Conservation (phyloP, 2,888 invertebrate genomes). For the Pterobdella sp. region DNA sequence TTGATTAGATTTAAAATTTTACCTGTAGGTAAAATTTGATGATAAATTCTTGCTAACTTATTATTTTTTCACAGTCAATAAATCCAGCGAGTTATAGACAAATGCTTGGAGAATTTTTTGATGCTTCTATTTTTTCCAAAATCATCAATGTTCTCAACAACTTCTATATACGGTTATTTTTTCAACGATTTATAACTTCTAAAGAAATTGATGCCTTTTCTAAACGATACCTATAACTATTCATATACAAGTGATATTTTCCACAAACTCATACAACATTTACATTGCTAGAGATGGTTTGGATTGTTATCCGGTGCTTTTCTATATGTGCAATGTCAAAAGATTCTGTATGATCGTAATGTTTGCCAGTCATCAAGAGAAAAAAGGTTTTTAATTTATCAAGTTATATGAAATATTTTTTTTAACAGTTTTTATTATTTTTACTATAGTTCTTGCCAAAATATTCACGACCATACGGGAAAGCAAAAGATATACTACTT, state of each 20-base stretch:
- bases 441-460: too few relatives aligned
- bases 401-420: too few relatives aligned
- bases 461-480: too few relatives aligned
- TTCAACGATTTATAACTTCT: neutral
- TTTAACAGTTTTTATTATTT: too few relatives aligned
- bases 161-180: constrained; percentile 42
- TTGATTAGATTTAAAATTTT: neutral
- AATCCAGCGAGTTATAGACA: constrained; percentile 40
- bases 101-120: constrained; percentile 45
- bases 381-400: constrained; percentile 42
- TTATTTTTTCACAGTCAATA: constrained; percentile 41
- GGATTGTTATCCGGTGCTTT: constrained; percentile 30
- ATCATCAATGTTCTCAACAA: constrained; percentile 41
- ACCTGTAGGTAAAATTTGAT: neutral
- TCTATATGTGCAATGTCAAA: constrained; percentile 41
- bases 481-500: too few relatives aligned
- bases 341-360: constrained; percentile 46
- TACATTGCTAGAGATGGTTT: constrained; percentile 27
- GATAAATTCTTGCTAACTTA: neutral
- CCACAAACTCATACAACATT: neutral
- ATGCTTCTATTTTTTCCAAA: constrained; percentile 42
- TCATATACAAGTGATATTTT: neutral
- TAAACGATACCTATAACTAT: neutral
- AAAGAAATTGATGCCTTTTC: neutral
- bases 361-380: constrained; percentile 45